Percentiles rank a stretch among this genome's conserved stretches.
Evolutionary conservation across 2,797 vertebrate species (phyloP).

Genomic region (Sebastiscus albofasciatus): DNA sequence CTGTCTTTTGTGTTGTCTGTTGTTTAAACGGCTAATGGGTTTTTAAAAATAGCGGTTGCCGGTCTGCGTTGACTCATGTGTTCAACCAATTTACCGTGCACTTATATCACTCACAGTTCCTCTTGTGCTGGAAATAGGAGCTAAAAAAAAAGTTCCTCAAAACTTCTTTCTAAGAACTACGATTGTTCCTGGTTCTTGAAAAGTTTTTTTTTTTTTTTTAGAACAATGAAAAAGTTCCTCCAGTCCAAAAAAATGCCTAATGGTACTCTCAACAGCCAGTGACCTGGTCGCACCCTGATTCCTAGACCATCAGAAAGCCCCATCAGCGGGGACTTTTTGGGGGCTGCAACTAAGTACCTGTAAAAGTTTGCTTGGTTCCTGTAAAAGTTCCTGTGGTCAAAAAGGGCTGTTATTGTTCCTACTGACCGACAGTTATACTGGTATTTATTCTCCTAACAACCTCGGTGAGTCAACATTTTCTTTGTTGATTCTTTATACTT

Average conservation of each 20-base stretch:
- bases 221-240: background rate
- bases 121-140: background rate
- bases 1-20: background rate
- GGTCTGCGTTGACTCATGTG: too few relatives aligned
- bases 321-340: background rate
- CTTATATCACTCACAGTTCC: too few relatives aligned
- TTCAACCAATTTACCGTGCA: too few relatives aligned
- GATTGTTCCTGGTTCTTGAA: background rate
- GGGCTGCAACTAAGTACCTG: background rate
- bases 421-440: background rate
- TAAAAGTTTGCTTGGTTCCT: background rate
- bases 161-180: background rate
- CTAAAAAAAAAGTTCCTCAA: background rate
- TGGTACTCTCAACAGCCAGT: accelerated
- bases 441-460: background rate
- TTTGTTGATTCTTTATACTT: background rate
- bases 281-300: background rate
- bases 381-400: background rate
- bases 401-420: background rate
- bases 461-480: background rate
- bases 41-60: background rate
- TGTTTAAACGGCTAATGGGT: background rate
- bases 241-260: background rate
- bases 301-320: background rate
- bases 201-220: background rate